Percentiles rank a stretch among this genome's conserved stretches.
These are phyloP conservation scores for Sturmia bella DNA, from an alignment of 2,888 invertebrate species.

Conservation along the genomic window DNA sequence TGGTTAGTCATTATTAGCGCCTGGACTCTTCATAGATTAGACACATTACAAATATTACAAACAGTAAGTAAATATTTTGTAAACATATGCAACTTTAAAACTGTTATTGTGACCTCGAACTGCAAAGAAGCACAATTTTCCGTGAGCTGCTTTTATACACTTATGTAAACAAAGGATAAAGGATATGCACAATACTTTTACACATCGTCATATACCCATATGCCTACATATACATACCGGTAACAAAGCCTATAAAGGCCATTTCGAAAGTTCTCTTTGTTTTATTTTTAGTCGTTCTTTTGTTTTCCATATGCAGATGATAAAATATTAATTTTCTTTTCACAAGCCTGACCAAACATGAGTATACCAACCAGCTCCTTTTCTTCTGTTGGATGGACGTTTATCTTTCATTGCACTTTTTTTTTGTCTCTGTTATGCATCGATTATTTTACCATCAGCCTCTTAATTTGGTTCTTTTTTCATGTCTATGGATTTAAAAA, in stretches of 20 bases:
- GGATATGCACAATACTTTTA: slow-evolving; percentile 5
- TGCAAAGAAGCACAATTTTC: too few species aligned
- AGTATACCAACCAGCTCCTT: background rate
- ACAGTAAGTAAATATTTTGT: too few species aligned
- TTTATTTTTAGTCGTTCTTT: slow-evolving; percentile 12
- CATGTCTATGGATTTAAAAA: slow-evolving; percentile 19
- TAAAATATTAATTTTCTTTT: slow-evolving; percentile 27
- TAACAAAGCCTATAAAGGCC: slow-evolving; percentile 49
- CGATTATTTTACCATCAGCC: slow-evolving; percentile 23
- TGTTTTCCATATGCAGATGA: slow-evolving; percentile 20
- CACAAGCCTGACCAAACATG: slow-evolving; percentile 40
- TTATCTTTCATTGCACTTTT: slow-evolving; percentile 36
- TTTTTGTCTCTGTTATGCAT: slow-evolving; percentile 3
- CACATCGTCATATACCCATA: background rate
- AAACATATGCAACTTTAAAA: too few species aligned
- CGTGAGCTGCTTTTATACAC: too few species aligned
- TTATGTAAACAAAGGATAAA: background rate
- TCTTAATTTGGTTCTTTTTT: slow-evolving; percentile 9
- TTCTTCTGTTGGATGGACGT: slow-evolving; percentile 15
- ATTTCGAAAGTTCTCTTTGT: slow-evolving; percentile 7
- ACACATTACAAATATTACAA: too few species aligned
- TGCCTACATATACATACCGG: background rate
- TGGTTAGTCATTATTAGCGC: too few species aligned
- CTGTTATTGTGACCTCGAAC: too few species aligned
- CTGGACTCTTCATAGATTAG: too few species aligned